phyloP scores from a whole-genome alignment of 2,888 invertebrate genomes.

The Trichogramma evanescens region DNA sequence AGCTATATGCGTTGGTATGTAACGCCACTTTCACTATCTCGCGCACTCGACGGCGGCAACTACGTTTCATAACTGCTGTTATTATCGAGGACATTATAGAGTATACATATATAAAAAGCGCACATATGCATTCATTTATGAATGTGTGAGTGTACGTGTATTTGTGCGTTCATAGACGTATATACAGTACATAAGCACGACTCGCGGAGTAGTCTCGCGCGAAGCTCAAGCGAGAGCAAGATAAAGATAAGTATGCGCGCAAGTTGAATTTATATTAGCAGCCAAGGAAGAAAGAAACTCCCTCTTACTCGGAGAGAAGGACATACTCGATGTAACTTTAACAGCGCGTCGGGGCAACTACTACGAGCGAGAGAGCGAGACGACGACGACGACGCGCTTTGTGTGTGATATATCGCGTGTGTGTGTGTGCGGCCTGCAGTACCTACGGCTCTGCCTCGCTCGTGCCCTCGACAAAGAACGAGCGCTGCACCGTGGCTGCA shows the following conservation, averaged over 20 bases:
- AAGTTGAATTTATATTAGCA: too few species aligned
- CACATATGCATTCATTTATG: not conserved
- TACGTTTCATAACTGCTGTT: conserved; percentile 47
- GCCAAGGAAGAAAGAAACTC: too few species aligned
- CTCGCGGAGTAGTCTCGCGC: too few species aligned
- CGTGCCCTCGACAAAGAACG: not conserved
- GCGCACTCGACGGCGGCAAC: conserved; percentile 26
- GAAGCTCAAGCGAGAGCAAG: too few species aligned
- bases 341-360: too few species aligned
- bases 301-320: too few species aligned
- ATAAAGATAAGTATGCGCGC: too few species aligned
- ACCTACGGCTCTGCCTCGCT: not conserved
- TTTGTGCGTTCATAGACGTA: too few species aligned
- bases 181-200: too few species aligned
- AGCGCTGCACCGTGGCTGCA: conserved; percentile 9
- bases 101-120: not conserved
- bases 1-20: conserved; percentile 23
- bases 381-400: too few species aligned
- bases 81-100: conserved; percentile 42
- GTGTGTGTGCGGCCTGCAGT: not conserved
- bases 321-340: too few species aligned
- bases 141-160: not conserved
- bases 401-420: not conserved
- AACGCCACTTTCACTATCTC: conserved; percentile 46
- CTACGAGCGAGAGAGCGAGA: too few species aligned